A percentile compares a stretch with the other conserved stretches of the same genome.
Conservation (phyloP, 2,888 invertebrate species). For the Scotopteryx bipunctaria region DNA sequence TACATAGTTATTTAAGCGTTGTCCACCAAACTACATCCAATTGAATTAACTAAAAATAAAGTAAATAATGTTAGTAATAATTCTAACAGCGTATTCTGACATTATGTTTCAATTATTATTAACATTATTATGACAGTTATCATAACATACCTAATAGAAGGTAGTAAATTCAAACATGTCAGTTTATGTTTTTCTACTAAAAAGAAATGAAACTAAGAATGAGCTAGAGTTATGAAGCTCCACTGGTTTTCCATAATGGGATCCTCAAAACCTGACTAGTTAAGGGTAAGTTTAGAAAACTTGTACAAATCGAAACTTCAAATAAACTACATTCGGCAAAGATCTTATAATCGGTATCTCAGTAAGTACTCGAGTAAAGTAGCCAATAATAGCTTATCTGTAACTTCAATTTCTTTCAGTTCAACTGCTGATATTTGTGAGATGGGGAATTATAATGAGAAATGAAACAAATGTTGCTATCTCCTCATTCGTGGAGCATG, state of each 20-base stretch:
- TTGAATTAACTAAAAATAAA: slow-evolving; percentile 56
- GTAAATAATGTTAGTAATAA: slow-evolving; percentile 57
- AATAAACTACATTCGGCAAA: slow-evolving; percentile 16
- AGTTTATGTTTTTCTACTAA: slow-evolving; percentile 49
- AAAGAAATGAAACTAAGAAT: slow-evolving; percentile 55
- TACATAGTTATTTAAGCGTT: slow-evolving; percentile 41
- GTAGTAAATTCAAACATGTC: slow-evolving; percentile 53
- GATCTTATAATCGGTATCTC: neutral
- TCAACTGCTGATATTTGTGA: slow-evolving; percentile 1
- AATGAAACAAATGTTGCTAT: slow-evolving; percentile 65
- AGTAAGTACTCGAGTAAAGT: neutral
- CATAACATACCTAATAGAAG: slow-evolving; percentile 59
- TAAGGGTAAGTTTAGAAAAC: slow-evolving; percentile 47
- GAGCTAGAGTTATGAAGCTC: slow-evolving; percentile 62
- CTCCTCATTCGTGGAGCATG: slow-evolving; percentile 50
- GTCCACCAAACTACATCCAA: slow-evolving; percentile 52
- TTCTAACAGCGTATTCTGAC: slow-evolving; percentile 40
- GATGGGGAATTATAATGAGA: slow-evolving; percentile 1
- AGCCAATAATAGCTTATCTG: slow-evolving; percentile 1
- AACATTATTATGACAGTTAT: slow-evolving; percentile 48
- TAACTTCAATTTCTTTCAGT: slow-evolving; percentile 7
- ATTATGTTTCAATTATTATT: slow-evolving; percentile 47
- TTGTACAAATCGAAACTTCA: slow-evolving; percentile 24
- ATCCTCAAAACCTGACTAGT: slow-evolving; percentile 74
- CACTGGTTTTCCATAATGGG: slow-evolving; percentile 56